A percentile compares a stretch with the other conserved stretches of the same genome.
Evolutionary conservation across 2,113 vertebrate genomes (phyloP).

Genomic region (Lophochroa leadbeateri): DNA sequence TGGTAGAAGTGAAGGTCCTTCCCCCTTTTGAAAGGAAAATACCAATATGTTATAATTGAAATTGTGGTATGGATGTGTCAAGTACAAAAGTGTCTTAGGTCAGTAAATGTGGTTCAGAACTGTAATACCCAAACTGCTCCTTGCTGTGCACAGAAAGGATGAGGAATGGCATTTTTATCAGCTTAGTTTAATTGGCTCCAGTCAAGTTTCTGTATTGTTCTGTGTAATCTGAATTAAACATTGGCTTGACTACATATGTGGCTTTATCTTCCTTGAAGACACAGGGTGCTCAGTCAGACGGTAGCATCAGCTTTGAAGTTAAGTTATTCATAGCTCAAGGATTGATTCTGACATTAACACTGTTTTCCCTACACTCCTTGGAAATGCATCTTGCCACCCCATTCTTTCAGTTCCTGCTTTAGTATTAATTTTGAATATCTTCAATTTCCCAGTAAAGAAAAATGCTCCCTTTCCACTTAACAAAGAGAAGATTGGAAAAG

Average conservation of each 20-base stretch:
- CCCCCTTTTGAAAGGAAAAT: not conserved
- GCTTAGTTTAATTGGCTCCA: slow-evolving; percentile 59
- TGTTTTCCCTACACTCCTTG: slow-evolving; percentile 16
- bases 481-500: not conserved
- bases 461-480: not conserved
- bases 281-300: slow-evolving; percentile 49
- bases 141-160: not conserved
- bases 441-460: not conserved
- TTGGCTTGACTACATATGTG: slow-evolving; percentile 54
- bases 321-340: slow-evolving; percentile 64
- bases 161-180: slow-evolving; percentile 39
- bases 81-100: not conserved
- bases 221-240: slow-evolving; percentile 66
- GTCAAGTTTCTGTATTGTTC: slow-evolving; percentile 52
- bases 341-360: slow-evolving; percentile 57
- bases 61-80: not conserved
- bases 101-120: not conserved
- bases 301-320: slow-evolving; percentile 66
- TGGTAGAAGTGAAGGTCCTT: not conserved
- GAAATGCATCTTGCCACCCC: slow-evolving; percentile 22
- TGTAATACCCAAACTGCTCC: not conserved
- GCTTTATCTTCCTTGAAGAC: slow-evolving; percentile 67
- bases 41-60: not conserved
- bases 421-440: slow-evolving; percentile 52
- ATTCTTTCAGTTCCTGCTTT: slow-evolving; percentile 44